These are phyloP conservation scores for Scarus forsteni DNA, from an alignment of 2,797 vertebrate species.

Conservation along the genomic window DNA sequence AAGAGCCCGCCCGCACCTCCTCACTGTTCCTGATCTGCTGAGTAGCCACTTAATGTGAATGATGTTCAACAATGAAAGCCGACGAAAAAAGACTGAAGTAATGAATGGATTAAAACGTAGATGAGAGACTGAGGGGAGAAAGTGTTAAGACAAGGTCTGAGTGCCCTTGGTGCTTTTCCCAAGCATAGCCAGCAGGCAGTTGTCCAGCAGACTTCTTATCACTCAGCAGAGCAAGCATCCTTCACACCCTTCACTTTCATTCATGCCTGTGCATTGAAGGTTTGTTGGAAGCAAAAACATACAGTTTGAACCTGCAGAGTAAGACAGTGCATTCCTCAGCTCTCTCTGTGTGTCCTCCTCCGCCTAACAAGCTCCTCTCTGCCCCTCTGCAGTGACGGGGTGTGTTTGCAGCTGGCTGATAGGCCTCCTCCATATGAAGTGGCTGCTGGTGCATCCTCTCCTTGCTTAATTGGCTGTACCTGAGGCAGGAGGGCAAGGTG, in stretches of 20 bases:
- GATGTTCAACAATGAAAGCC: conserved; percentile 35
- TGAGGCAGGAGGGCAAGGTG: conserved; percentile 79
- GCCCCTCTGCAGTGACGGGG: conserved; percentile 29
- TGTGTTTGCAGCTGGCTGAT: conserved; percentile 53
- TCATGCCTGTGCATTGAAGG: background rate
- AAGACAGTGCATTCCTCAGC: conserved; percentile 2
- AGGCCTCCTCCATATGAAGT: conserved; percentile 66
- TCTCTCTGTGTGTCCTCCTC: conserved; percentile 17
- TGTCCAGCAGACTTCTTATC: conserved; percentile 16
- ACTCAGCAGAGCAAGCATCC: conserved; percentile 5
- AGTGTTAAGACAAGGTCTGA: conserved; percentile 36
- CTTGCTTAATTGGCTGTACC: conserved; percentile 81
- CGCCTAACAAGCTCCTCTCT: conserved; percentile 43
- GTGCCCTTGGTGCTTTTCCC: conserved; percentile 46
- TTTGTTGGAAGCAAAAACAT: conserved; percentile 11
- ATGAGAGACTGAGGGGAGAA: conserved; percentile 29
- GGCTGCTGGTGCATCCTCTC: conserved; percentile 62
- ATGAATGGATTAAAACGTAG: conserved; percentile 54
- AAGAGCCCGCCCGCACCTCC: conserved; percentile 14
- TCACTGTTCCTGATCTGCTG: conserved; percentile 34
- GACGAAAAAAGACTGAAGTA: conserved; percentile 23
- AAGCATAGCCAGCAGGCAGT: conserved; percentile 26
- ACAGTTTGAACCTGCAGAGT: conserved; percentile 7
- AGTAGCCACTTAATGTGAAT: conserved; percentile 52
- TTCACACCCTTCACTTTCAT: conserved; percentile 2